Conservation (phyloP, 1,140 invertebrate species). For the Caenorhabditis tropicalis region DNA sequence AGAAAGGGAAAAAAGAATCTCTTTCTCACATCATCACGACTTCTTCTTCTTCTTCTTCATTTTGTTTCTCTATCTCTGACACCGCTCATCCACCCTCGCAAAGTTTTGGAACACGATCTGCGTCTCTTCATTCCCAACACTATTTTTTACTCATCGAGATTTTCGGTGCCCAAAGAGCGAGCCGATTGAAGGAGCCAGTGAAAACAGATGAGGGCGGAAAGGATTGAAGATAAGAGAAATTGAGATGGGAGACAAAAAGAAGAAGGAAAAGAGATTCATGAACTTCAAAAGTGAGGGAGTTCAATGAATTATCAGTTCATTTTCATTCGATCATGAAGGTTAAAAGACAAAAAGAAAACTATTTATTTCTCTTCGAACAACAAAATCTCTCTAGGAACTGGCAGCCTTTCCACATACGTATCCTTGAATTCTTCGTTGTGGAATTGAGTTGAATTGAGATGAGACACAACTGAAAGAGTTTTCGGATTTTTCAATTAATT, state of each 20-base stretch:
- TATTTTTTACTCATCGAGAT: not conserved
- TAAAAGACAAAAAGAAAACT: no score
- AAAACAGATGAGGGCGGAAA: constrained; percentile 38
- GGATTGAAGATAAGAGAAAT: not conserved
- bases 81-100: constrained; percentile 31
- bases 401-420: not conserved
- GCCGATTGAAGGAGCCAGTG: not conserved
- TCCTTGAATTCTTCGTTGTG: not conserved
- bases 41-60: not conserved
- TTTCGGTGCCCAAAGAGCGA: not conserved
- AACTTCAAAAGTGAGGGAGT: no score
- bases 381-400: not conserved
- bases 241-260: not conserved
- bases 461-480: not conserved
- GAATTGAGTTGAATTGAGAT: not conserved
- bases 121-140: not conserved
- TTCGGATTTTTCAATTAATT: not conserved
- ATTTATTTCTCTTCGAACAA: no score
- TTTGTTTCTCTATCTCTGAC: not conserved
- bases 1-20: not conserved
- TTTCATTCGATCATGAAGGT: no score
- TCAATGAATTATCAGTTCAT: no score
- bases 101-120: constrained; percentile 22
- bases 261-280: not conserved
- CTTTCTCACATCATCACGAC: not conserved